Evolutionary conservation across 2,888 invertebrate species (phyloP), one percentile per base, ranked within the genome.

Genomic region (Meteorus colon): DNA sequence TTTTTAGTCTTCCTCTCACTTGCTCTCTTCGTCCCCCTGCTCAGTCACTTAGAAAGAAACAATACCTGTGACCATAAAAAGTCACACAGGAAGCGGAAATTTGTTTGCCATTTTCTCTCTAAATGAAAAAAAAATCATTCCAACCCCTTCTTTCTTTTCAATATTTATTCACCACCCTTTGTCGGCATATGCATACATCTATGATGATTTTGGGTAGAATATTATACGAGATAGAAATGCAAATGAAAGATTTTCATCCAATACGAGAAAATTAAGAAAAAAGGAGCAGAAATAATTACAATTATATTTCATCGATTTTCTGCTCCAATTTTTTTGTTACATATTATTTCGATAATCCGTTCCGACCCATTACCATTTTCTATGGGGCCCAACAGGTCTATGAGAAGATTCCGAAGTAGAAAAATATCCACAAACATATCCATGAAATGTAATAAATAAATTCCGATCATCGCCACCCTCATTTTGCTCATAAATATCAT

Each of bases 361-460:
- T 78, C 75, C 65, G 80, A 75, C 77, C 79, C 80, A 80, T 80
- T 80, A 79, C 77, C 67, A 27, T 68, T 34, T 71, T 77, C 45
- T 63, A 62, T 45, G 55, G n/a, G 48, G 1, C 62, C 16, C 24
- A 67, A 73, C 37, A 37, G 48, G 73, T 24, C 48, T 24, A 19
- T 8, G 65, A 69, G 77, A 76, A 75, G 70, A 41, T 41, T 12
- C 8, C 74, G 51, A 66, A 45, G 55, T 16, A 34, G 72, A 76
- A 79, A 78, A 78, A 75, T 68, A n/a, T 48, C 74, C 77, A 79
- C 71, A 77, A 41, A 41, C 41, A 41, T 41, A 41, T 41, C 12
- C 77, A 77, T 79, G 67, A 76, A 55, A 67, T 72, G 16, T 48
- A 48, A 16, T 62, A 60, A 77, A 55, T 66, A 73, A 74, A 77